A percentile compares a stretch with the other conserved stretches of the same genome.
These are phyloP conservation scores for Phenganax stokvisi DNA, from an alignment of 92 coral and sea anemone species.

Conservation along the genomic window DNA sequence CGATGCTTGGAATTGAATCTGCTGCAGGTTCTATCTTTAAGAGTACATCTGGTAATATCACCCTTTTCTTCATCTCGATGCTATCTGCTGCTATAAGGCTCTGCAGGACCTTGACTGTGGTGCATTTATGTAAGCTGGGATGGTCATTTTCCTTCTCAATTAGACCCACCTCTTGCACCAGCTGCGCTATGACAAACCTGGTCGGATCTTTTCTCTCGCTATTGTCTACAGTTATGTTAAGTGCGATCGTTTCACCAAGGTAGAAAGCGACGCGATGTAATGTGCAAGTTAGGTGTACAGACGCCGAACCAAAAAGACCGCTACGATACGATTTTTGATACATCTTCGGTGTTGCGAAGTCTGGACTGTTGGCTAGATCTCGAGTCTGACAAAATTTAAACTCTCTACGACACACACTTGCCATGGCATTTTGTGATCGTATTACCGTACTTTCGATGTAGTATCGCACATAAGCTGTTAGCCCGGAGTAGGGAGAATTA, in stretches of 20 bases:
- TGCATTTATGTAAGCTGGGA: conserved; percentile 23
- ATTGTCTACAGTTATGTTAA: conserved; percentile 31
- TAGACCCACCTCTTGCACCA: conserved; percentile 26
- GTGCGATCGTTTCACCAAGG: conserved; percentile 18
- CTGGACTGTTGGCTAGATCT: conserved; percentile 5
- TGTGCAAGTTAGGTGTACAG: conserved; percentile 24
- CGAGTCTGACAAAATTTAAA: conserved; percentile 24
- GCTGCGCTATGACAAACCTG: conserved; percentile 28
- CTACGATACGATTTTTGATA: conserved; percentile 16
- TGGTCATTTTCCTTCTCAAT: conserved; percentile 32
- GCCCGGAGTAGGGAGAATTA: conserved; percentile 16
- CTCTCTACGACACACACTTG: conserved; percentile 7
- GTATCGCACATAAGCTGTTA: conserved; percentile 30
- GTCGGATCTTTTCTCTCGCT: conserved; percentile 24
- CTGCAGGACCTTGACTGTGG: conserved; percentile 20
- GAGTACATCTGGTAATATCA: conserved; percentile 4
- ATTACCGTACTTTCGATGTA: conserved; percentile 16
- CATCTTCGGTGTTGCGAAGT: conserved; percentile 17
- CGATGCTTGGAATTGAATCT: conserved; percentile 1
- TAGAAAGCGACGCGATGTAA: conserved; percentile 24
- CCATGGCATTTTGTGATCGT: conserved; percentile 3
- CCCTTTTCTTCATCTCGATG: conserved; percentile 22
- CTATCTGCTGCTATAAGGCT: conserved; percentile 22
- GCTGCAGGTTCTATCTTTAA: not conserved
- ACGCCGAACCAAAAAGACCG: conserved; percentile 6